Base-by-base conservation (phyloP, 2,113 vertebrate genomes). In the Vombatus ursinus region DNA sequence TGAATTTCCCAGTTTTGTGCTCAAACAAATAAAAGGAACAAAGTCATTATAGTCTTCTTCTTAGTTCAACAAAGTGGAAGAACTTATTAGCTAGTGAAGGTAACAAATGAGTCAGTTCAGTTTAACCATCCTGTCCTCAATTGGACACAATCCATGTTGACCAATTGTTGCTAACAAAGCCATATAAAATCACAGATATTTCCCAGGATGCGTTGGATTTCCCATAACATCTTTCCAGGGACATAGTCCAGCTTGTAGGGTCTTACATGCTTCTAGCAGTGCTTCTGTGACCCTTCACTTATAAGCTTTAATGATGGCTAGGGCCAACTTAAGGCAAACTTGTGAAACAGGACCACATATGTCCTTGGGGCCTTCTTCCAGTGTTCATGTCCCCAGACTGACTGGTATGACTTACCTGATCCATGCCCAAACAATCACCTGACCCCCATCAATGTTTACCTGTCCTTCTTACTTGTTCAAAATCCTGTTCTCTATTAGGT, bases 401-500 rank as follows among this genome's bases (percentile, higher is more conserved):
- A 19, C 37, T 77, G 37, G 68, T 8, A 77, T 16, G 1, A 77
- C 37, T 77, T 77, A 2, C n/a, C 2, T 57, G 52, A 11, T 49
- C 6, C n/a, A 22, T 90, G n/a, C 89, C 14, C 48, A 92, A 8
- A 0, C 8, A 53, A 24, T 51, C 12, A 16, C 92, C 94, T 91
- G 50, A 47, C 28, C 44, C 52, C 91, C 91, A 92, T 89, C 50
- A 16, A 44, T 3, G 3, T 7, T 44, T 90, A 90, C 52, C 50
- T 77, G 31, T 28, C 84, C 50, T 3, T 24, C 92, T 94, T 92
- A n/a, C 48, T 12, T 95, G 12, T 2, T 96, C 31, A 10, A n/a
- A 50, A 3, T 61, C 91, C 93, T 93, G 25, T 90, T 93, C 95
- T 94, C 90, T 84, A 19, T 61, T 95, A 24, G 91, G 25, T 92